Evolutionary conservation across 2,888 invertebrate genomes (phyloP).

Genomic region (Amphiduros pacificus): DNA sequence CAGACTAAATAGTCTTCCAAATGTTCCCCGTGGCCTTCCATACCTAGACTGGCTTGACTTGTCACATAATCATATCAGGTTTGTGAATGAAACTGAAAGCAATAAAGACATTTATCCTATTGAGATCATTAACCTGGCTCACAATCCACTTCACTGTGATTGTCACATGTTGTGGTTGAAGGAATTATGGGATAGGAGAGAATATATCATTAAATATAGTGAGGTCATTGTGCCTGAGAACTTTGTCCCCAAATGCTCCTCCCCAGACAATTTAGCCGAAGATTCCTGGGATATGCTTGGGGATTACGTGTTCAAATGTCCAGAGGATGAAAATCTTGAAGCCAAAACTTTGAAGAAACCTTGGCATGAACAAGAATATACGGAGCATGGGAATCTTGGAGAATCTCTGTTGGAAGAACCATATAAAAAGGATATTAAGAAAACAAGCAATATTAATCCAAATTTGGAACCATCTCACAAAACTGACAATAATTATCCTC

Average conservation of each 20-base stretch:
- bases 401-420: too few species aligned
- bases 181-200: conserved; percentile 32
- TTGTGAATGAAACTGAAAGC: conserved; percentile 6
- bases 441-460: too few species aligned
- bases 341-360: too few species aligned
- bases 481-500: too few species aligned
- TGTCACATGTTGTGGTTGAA: conserved; percentile 28
- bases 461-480: too few species aligned
- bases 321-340: not conserved
- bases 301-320: conserved; percentile 34
- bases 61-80: conserved; percentile 21
- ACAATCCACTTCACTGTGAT: conserved; percentile 29
- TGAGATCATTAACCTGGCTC: conserved; percentile 23
- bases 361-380: too few species aligned
- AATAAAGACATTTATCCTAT: conserved; percentile 22
- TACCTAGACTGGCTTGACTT: conserved; percentile 27
- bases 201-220: conserved; percentile 33
- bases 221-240: conserved; percentile 20
- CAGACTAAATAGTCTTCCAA: conserved; percentile 11
- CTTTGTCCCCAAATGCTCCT: conserved; percentile 35
- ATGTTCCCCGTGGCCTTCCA: conserved; percentile 18
- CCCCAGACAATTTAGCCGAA: conserved; percentile 28
- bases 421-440: too few species aligned
- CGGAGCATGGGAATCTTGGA: too few species aligned
- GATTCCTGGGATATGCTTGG: conserved; percentile 34